phyloP scores from a whole-genome alignment of 1,140 invertebrate species.

The Myzus persicae region DNA sequence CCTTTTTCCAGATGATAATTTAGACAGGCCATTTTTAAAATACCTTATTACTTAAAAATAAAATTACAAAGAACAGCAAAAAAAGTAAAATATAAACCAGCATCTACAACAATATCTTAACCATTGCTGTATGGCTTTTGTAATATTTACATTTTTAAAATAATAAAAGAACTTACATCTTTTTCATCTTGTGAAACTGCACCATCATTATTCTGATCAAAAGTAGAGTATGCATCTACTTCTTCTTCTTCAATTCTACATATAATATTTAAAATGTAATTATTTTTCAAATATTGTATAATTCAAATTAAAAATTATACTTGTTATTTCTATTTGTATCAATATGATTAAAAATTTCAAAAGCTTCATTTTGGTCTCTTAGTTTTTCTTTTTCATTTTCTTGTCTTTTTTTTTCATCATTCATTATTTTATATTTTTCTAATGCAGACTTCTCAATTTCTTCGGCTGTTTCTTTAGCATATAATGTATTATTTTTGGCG shows the following conservation, averaged over 20 bases:
- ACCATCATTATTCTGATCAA: constrained; percentile 91
- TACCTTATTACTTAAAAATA: not conserved
- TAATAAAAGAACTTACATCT: constrained; percentile 65
- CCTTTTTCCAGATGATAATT: not conserved
- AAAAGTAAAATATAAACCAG: not conserved
- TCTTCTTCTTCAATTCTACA: constrained; percentile 77
- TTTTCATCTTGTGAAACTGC: constrained; percentile 85
- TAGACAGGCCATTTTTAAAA: not conserved
- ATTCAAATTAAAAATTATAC: constrained; percentile 43
- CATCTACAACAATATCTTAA: not conserved
- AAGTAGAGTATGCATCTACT: constrained; percentile 77
- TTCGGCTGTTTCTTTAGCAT: constrained; percentile 76
- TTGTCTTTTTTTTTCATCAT: constrained; percentile 66
- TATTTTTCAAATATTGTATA: not conserved
- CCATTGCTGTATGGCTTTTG: not conserved
- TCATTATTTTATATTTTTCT: constrained; percentile 73
- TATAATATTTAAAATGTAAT: constrained; percentile 40
- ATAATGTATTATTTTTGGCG: constrained; percentile 77
- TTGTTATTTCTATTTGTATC: constrained; percentile 80
- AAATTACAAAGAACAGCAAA: not conserved
- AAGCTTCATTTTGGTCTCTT: constrained; percentile 70
- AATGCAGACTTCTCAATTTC: constrained; percentile 77
- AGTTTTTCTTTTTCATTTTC: constrained; percentile 70
- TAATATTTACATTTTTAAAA: not conserved
- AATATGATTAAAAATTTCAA: constrained; percentile 75